Evolutionary conservation across 2,888 invertebrate genomes (phyloP), one percentile per base, ranked within the genome.

Genomic region (Drosophila recens): DNA sequence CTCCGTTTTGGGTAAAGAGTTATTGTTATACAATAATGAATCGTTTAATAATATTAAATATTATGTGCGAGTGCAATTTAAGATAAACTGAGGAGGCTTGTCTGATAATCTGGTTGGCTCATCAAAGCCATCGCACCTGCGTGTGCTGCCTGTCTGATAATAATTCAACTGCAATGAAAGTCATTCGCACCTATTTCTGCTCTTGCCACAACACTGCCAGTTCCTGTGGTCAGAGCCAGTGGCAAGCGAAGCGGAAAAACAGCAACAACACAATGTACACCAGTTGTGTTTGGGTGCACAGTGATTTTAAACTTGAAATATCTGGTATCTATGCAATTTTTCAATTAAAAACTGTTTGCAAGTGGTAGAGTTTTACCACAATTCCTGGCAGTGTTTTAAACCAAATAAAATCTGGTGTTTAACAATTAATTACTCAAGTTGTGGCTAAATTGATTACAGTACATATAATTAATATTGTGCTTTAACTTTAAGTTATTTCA

Each of bases 81-180:
- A 64, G 67, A 73, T 75, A 80, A 80, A 63, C 54, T 57, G 15
- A 46, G 48, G 43, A 40, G 53, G 17, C 52, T 59, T 30, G 46
- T 27, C 65, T 34, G 54, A 52, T 51, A 67, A 23, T 62, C 45
- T 36, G 30, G 40, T 45, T 45, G 49, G 38, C 36, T n/a, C 56
- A 48, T 43, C 48, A 36, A 63, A 61, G 34, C 34, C 52, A 30
- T 17, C 20, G 30, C 57, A 61, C 15, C 52, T 34, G 49, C 43
- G 11, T 40, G 27, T 61, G 58, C 20, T 58, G 62, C 15, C 20
- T 51, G 27, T 53, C 68, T 61, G 72, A 82, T 79, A 72, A 80
- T 86, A 80, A 70, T 75, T 72, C 58, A 69, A 70, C 77, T 64
- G 66, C 27, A 72, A 75, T 67, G 66, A 52, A 70, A 83, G 72